Conservation (phyloP, 2,113 vertebrate genomes). For the Neotoma lepida region DNA sequence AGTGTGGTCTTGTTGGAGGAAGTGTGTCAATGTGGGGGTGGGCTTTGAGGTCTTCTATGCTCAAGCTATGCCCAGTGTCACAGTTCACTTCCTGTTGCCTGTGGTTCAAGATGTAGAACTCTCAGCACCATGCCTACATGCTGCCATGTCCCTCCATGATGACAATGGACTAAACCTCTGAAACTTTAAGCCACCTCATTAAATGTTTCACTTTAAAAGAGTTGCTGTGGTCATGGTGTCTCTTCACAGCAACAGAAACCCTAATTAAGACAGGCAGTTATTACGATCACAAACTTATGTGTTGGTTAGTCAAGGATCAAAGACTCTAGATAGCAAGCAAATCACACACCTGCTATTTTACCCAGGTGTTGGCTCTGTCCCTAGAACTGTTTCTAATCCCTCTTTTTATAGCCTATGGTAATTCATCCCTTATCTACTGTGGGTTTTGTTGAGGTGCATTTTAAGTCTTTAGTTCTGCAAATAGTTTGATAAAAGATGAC, state of each 20-base stretch:
- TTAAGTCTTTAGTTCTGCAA: slow-evolving; percentile 15
- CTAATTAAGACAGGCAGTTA: neutral
- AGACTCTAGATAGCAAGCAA: neutral
- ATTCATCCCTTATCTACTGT: neutral
- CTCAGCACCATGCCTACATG: neutral
- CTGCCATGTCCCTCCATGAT: neutral
- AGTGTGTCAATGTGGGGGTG: neutral
- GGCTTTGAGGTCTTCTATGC: neutral
- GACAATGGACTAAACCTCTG: neutral
- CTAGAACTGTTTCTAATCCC: neutral
- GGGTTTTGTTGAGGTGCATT: slow-evolving; percentile 6
- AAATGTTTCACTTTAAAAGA: neutral
- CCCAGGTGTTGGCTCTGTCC: neutral
- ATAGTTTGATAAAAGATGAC: neutral
- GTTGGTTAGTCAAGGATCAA: neutral
- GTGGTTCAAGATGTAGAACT: neutral
- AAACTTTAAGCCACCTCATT: neutral
- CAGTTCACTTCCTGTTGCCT: neutral
- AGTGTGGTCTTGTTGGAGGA: neutral
- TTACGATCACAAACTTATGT: neutral
- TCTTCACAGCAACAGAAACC: neutral
- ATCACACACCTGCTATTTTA: neutral
- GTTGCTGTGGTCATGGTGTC: neutral
- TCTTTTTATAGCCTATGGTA: neutral
- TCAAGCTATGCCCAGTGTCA: neutral